Percentiles rank a stretch among this genome's conserved stretches.
Evolutionary conservation across 2,888 invertebrate species (phyloP).

Genomic region (Drosophila paranaensis): DNA sequence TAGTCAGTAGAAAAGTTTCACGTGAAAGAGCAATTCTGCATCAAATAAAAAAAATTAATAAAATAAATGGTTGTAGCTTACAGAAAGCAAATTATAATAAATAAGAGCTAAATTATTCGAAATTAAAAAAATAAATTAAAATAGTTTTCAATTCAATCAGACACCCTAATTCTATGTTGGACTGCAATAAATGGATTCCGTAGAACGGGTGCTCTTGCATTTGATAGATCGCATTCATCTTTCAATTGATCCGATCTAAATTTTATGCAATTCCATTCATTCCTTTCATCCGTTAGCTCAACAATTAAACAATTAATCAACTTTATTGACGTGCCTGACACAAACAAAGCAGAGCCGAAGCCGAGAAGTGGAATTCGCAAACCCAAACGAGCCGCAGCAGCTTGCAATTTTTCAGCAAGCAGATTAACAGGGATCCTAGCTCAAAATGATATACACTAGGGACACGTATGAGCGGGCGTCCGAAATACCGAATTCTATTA

Average conservation of each 20-base stretch:
- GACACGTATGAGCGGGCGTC: conserved; percentile 59
- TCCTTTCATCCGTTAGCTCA: conserved; percentile 34
- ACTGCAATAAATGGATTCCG: neutral
- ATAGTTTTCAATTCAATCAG: too few relatives aligned
- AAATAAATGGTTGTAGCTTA: too few relatives aligned
- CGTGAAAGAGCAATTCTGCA: too few relatives aligned
- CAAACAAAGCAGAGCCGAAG: conserved; percentile 44
- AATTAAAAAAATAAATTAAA: too few relatives aligned
- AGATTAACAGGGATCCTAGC: conserved; percentile 66
- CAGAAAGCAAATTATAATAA: too few relatives aligned
- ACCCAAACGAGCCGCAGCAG: conserved; percentile 44
- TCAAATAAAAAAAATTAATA: too few relatives aligned
- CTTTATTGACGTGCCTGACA: conserved; percentile 64
- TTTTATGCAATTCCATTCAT: conserved; percentile 55
- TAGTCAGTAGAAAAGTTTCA: too few relatives aligned
- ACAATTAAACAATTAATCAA: conserved; percentile 79
- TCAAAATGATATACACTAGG: conserved; percentile 67
- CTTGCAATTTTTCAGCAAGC: conserved; percentile 76
- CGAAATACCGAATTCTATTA: conserved; percentile 61
- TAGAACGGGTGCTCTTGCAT: too few relatives aligned
- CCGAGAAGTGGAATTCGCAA: conserved; percentile 46
- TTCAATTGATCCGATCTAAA: conserved; percentile 25
- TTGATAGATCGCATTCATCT: conserved; percentile 31
- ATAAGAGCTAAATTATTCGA: too few relatives aligned
- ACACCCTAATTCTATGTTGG: neutral